These are phyloP conservation scores for Eupristina koningsbergeri DNA, from an alignment of 1,140 invertebrate genomes.

Conservation along the genomic window DNA sequence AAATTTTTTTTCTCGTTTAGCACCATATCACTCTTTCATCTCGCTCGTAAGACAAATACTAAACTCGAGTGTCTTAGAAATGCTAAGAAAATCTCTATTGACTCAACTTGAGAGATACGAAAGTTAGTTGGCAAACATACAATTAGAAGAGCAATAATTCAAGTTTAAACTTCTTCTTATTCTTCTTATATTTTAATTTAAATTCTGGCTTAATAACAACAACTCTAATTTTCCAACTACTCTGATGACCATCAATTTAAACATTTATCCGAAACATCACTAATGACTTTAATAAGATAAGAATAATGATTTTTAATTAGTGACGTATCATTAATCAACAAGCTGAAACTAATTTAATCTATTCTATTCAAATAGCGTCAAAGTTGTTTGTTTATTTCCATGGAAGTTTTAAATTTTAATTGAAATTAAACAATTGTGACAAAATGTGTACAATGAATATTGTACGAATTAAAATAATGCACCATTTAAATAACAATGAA, in stretches of 20 bases:
- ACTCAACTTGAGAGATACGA: slow-evolving; percentile 38
- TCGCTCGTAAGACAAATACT: slow-evolving; percentile 14
- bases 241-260: slow-evolving; percentile 9
- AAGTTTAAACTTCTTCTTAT: slow-evolving; percentile 40
- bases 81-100: slow-evolving; percentile 39
- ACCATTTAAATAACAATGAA: too few relatives aligned
- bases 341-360: not conserved
- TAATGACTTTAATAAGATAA: not conserved
- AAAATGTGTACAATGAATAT: too few relatives aligned
- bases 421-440: not conserved
- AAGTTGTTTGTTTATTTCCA: not conserved
- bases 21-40: slow-evolving; percentile 16
- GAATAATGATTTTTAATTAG: not conserved
- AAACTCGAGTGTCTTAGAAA: not conserved
- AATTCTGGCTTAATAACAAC: slow-evolving; percentile 20
- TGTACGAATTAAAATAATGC: too few relatives aligned
- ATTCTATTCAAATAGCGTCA: not conserved
- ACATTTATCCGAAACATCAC: not conserved
- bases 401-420: not conserved
- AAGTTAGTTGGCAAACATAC: slow-evolving; percentile 48
- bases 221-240: slow-evolving; percentile 12
- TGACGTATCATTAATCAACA: not conserved
- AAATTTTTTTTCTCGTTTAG: slow-evolving; percentile 3
- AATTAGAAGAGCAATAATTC: slow-evolving; percentile 39
- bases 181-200: slow-evolving; percentile 34